These are phyloP conservation scores for Orthosia incerta DNA, from an alignment of 2,888 invertebrate genomes.

Conservation along the genomic window DNA sequence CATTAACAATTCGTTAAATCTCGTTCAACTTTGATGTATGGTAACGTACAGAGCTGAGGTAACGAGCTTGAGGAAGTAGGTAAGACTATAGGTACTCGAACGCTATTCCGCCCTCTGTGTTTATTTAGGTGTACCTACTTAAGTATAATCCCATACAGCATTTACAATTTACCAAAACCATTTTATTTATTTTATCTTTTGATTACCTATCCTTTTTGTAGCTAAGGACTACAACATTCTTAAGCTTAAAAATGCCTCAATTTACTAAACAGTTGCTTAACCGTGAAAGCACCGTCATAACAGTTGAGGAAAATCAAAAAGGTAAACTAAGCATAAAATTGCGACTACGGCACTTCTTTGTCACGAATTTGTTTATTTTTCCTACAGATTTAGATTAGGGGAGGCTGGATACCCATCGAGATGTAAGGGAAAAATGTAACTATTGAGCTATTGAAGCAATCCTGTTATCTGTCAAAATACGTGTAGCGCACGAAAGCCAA, in stretches of 20 bases:
- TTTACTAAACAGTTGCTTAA: not conserved
- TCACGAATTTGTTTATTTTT: conserved; percentile 34
- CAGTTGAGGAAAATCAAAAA: conserved; percentile 35
- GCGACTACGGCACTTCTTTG: conserved; percentile 21
- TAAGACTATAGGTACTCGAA: not conserved
- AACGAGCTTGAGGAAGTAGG: conserved; percentile 11
- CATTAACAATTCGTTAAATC: conserved; percentile 67
- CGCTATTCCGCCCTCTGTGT: not conserved
- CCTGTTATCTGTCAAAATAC: conserved; percentile 14
- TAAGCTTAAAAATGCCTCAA: not conserved
- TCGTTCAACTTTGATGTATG: conserved; percentile 62
- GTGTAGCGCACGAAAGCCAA: not conserved
- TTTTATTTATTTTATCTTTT: not conserved
- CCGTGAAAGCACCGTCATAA: not conserved
- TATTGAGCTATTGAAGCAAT: conserved; percentile 30
- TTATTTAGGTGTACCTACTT: not conserved
- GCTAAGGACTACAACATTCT: not conserved
- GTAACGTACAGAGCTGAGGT: conserved; percentile 13
- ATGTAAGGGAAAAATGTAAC: conserved; percentile 13
- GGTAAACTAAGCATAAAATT: conserved; percentile 38
- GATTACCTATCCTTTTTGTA: too few relatives aligned
- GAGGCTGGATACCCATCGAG: not conserved
- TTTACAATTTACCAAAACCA: not conserved
- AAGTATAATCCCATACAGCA: not conserved
- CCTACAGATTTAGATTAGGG: conserved; percentile 21